These are phyloP conservation scores for Siniperca knerii DNA, from an alignment of 2,113 vertebrate genomes.

Conservation along the genomic window DNA sequence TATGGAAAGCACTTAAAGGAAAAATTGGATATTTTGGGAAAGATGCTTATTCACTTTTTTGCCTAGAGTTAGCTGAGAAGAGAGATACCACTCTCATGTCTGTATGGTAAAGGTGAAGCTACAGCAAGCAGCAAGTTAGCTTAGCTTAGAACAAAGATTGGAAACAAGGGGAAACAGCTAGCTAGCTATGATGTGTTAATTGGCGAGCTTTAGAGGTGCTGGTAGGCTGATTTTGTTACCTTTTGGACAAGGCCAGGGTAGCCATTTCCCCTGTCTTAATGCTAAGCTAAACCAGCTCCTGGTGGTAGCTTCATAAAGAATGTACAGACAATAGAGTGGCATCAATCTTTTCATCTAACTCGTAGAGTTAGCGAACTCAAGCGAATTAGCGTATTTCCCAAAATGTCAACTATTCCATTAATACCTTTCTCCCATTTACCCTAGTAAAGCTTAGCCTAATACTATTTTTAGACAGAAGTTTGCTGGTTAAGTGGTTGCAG, in stretches of 20 bases:
- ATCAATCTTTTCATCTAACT: not conserved
- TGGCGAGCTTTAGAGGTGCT: not conserved
- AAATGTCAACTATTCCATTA: slow-evolving; percentile 5
- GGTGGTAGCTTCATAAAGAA: not conserved
- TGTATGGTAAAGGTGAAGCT: not conserved
- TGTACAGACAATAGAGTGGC: not conserved
- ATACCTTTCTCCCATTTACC: not conserved
- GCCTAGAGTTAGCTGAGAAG: not conserved
- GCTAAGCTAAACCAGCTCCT: not conserved
- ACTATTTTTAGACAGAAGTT: not conserved
- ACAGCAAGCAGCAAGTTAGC: not conserved
- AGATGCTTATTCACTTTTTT: not conserved
- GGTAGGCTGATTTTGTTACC: not conserved
- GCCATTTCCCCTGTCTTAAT: not conserved
- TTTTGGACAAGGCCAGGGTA: not conserved
- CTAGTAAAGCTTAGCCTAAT: not conserved
- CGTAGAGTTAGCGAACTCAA: not conserved
- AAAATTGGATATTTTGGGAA: not conserved
- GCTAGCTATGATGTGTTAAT: not conserved
- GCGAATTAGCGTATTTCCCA: not conserved
- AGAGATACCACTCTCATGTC: not conserved
- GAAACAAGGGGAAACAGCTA: not conserved
- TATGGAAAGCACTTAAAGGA: not conserved
- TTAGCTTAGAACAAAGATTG: not conserved
- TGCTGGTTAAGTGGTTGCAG: not conserved